Conservation (phyloP, 2,888 invertebrate genomes). For the Caradrina kadenii region DNA sequence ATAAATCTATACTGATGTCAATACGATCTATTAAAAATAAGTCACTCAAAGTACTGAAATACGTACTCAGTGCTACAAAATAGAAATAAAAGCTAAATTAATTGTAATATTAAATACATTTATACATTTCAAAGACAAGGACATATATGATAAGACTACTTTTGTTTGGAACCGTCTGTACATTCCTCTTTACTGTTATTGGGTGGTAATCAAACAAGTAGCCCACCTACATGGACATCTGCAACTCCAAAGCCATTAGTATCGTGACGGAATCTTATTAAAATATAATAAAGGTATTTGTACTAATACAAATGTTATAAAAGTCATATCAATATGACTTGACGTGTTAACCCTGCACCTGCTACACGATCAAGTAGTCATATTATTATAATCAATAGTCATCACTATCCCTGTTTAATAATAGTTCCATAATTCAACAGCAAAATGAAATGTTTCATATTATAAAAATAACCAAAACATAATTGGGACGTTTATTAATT, state of each 20-base stretch:
- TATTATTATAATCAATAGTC: slow-evolving; percentile 47
- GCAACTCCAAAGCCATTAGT: neutral
- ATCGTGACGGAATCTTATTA: neutral
- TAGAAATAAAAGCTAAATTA: no score
- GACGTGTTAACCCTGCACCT: slow-evolving; percentile 55
- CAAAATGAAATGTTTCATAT: slow-evolving; percentile 15
- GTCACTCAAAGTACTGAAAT: no score
- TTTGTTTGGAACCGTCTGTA: no score
- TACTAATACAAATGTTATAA: slow-evolving; percentile 9
- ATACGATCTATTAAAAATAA: no score
- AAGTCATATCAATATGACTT: slow-evolving; percentile 19
- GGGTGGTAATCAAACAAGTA: no score
- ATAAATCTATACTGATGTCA: no score
- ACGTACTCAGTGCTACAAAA: no score
- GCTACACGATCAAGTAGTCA: slow-evolving; percentile 28
- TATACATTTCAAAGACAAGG: no score
- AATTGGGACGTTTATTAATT: slow-evolving; percentile 61
- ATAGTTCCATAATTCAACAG: slow-evolving; percentile 28
- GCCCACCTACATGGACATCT: neutral
- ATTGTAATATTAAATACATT: no score
- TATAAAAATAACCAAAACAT: slow-evolving; percentile 20
- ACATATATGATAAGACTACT: no score
- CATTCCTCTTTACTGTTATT: no score
- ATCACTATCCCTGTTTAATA: slow-evolving; percentile 32
- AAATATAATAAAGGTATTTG: slow-evolving; percentile 6